Evolutionary conservation across 53 echinoderm and acorn worm genomes (phyloP), one percentile per base, ranked within the genome.

Genomic region (Pentamera pediparva): DNA sequence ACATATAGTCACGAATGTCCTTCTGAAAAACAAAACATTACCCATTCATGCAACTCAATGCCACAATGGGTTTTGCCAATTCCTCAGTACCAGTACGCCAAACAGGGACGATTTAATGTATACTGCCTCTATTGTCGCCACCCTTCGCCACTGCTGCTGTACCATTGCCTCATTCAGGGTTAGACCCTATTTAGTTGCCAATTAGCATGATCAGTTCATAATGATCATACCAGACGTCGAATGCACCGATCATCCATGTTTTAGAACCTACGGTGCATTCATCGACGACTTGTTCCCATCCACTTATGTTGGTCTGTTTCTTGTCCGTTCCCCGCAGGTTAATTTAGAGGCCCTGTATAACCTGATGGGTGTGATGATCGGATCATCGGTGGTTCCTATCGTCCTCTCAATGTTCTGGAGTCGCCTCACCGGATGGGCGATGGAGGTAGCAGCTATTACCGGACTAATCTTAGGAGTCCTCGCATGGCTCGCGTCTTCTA

Each of bases 351-450:
- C 84, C 13, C 81, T 90, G 4, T 95, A 95, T 40, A 84, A 85
- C 56, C 84, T 91, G 76, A 95, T 95, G 95, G 95, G 95, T 51
- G 85, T 95, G 18, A 71, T 90, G 60, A 89, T 95, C 31, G 95
- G 90, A 50, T 95, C 95, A 4, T 79, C 95, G 1, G 95, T 95
- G 11, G 59, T 79, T 17, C 95, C 95, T 0, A 85, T 95, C 12
- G 63, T 89, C 35, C 70, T 95, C 31, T 78, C 82, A 30, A 87
- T 91, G 75, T 87, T 87, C 39, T 95, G 95, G 95, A 60, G 79
- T 2, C 79, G 88, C 31, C 61, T 95, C 20, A 87, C 90, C 34
- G 88, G 95, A 10, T 57, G 49, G 39, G 95, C 87, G 6, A 95
- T 95, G 90, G 69, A 76, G 28, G 29, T 75, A 52, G 95, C 85